phyloP scores from a whole-genome alignment of 1,140 invertebrate genomes.

The Brachystomella parvula region DNA sequence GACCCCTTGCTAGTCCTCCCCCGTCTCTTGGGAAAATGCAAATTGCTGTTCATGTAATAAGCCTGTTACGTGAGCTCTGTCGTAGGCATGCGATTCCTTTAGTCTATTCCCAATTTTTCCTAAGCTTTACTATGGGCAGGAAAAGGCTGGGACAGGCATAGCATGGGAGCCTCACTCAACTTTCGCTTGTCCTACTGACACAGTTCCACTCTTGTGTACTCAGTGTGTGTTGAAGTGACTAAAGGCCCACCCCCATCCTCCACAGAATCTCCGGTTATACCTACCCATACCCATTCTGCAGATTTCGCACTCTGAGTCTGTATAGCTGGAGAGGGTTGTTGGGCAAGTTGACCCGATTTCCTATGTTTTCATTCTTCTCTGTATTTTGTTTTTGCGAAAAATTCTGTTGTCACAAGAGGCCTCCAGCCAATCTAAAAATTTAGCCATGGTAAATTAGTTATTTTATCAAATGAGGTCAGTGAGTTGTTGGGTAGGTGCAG shows the following conservation, averaged over 20 bases:
- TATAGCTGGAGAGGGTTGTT: neutral
- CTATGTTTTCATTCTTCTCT: neutral
- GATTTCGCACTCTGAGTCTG: neutral
- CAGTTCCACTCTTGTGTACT: slow-evolving; percentile 13
- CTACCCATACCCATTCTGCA: neutral
- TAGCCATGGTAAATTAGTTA: neutral
- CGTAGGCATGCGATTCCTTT: too few species aligned
- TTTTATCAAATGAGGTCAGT: slow-evolving; percentile 6
- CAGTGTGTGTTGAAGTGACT: neutral
- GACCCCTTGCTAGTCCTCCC: slow-evolving; percentile 37
- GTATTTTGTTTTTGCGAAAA: neutral
- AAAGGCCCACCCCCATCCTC: neutral
- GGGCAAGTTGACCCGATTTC: slow-evolving; percentile 6
- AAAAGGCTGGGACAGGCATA: neutral
- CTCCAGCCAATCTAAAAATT: neutral
- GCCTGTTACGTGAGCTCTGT: too few species aligned
- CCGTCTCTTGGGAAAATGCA: too few species aligned
- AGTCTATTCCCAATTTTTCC: too few species aligned
- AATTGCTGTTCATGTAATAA: too few species aligned
- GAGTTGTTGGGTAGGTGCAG: neutral
- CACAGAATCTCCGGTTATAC: neutral
- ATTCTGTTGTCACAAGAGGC: neutral
- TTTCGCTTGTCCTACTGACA: slow-evolving; percentile 36
- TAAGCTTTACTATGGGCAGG: too few species aligned
- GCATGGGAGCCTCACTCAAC: slow-evolving; percentile 29